Evolutionary conservation across 2,113 vertebrate genomes (phyloP).

Genomic region (Vulpes ferrilata): DNA sequence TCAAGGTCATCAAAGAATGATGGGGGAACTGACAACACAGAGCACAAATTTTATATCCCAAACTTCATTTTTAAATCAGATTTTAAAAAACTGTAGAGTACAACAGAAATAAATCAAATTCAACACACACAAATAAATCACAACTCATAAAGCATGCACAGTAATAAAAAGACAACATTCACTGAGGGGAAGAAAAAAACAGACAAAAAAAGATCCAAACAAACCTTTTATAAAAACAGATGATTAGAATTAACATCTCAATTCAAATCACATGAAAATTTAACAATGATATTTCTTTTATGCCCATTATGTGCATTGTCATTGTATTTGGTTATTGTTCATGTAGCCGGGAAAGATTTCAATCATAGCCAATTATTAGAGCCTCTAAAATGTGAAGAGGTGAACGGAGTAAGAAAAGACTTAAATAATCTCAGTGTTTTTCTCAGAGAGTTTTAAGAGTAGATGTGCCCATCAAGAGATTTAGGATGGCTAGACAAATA

Average conservation of each 20-base stretch:
- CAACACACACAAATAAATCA: slow-evolving; percentile 68
- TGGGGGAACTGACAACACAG: neutral
- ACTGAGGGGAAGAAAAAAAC: neutral
- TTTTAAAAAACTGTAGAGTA: neutral
- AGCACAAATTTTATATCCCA: neutral
- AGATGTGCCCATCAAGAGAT: slow-evolving; percentile 58
- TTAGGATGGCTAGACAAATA: slow-evolving; percentile 53
- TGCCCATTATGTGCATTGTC: slow-evolving; percentile 34
- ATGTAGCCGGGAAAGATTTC: slow-evolving; percentile 53
- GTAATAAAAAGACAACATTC: slow-evolving; percentile 37
- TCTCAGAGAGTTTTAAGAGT: slow-evolving; percentile 41
- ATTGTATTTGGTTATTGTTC: slow-evolving; percentile 66
- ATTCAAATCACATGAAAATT: slow-evolving; percentile 61
- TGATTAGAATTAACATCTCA: slow-evolving; percentile 67
- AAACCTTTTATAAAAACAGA: slow-evolving; percentile 59
- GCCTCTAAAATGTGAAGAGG: slow-evolving; percentile 67
- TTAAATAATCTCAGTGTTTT: slow-evolving; percentile 68
- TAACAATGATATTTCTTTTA: slow-evolving; percentile 62
- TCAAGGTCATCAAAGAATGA: neutral
- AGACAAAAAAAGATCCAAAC: slow-evolving; percentile 62
- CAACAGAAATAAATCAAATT: slow-evolving; percentile 67
- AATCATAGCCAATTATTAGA: slow-evolving; percentile 75
- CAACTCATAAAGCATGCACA: slow-evolving; percentile 55
- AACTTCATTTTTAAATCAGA: slow-evolving; percentile 29
- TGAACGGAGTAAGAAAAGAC: slow-evolving; percentile 57